Percentiles rank a stretch among this genome's conserved stretches.
phyloP scores from a whole-genome alignment of 1,140 invertebrate species.

The Batillaria attramentaria region DNA sequence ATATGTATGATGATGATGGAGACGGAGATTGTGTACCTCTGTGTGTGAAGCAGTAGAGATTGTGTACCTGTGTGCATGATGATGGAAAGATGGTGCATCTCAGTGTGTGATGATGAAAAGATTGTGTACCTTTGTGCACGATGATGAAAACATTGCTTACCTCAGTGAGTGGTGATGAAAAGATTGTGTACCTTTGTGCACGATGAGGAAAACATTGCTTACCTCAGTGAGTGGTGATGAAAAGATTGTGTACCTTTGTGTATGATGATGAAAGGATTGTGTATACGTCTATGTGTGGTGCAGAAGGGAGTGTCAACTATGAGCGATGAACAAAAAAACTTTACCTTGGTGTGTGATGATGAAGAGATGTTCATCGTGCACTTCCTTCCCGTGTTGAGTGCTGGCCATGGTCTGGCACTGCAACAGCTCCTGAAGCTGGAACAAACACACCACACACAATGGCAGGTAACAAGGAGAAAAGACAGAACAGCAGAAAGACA shows the following conservation, averaged over 20 bases:
- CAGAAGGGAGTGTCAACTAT: background rate
- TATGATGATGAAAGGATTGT: background rate
- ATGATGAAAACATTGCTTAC: too few relatives aligned
- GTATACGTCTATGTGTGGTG: background rate
- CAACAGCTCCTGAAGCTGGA: constrained; percentile 88
- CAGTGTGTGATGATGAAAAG: too few relatives aligned
- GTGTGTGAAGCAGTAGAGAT: background rate
- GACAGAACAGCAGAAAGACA: background rate
- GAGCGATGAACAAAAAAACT: too few relatives aligned
- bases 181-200: background rate
- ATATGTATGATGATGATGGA: background rate
- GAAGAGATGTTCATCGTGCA: constrained; percentile 98
- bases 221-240: background rate
- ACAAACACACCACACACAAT: background rate
- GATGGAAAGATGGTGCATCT: background rate
- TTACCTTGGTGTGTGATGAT: constrained; percentile 99
- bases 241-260: background rate
- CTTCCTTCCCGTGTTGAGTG: constrained; percentile 78
- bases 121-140: too few relatives aligned
- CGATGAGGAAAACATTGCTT: background rate
- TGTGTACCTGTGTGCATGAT: background rate
- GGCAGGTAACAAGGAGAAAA: too few relatives aligned
- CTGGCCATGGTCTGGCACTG: constrained; percentile 88
- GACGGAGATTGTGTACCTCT: background rate
- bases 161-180: too few relatives aligned